Percentiles rank a stretch among this genome's conserved stretches.
Conservation (phyloP, 2,113 vertebrate species). For the Takifugu flavidus region DNA sequence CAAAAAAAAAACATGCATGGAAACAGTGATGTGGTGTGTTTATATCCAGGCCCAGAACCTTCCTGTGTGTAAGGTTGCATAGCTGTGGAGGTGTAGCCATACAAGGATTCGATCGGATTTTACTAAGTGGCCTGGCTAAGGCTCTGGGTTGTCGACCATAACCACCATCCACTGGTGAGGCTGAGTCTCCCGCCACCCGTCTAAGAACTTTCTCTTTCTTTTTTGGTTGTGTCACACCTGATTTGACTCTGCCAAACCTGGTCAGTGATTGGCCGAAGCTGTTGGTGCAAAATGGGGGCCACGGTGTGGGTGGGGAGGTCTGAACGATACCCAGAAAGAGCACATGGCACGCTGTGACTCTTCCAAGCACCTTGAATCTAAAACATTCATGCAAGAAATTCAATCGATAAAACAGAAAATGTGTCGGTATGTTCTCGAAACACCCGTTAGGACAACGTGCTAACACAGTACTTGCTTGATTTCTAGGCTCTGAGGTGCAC, state of each 20-base stretch:
- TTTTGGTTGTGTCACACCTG: slow-evolving; percentile 60
- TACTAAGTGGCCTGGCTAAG: slow-evolving; percentile 32
- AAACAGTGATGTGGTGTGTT: slow-evolving; percentile 54
- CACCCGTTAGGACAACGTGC: slow-evolving; percentile 27
- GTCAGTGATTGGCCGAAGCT: slow-evolving; percentile 46
- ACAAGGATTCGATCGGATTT: slow-evolving; percentile 30
- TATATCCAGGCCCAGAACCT: slow-evolving; percentile 43
- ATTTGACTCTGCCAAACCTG: slow-evolving; percentile 55
- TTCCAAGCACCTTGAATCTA: slow-evolving; percentile 26
- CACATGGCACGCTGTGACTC: not conserved
- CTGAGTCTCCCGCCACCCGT: not conserved
- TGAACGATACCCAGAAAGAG: not conserved
- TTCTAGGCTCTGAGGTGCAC: slow-evolving; percentile 19
- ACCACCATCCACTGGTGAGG: not conserved
- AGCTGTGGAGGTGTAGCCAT: slow-evolving; percentile 55
- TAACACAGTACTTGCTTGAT: slow-evolving; percentile 25
- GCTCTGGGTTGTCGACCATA: slow-evolving; percentile 37
- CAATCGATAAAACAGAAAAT: slow-evolving; percentile 29
- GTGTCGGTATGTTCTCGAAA: slow-evolving; percentile 30
- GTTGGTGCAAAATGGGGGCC: slow-evolving; percentile 10
- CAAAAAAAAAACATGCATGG: slow-evolving; percentile 6
- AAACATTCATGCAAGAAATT: slow-evolving; percentile 56
- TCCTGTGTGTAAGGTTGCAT: slow-evolving; percentile 46
- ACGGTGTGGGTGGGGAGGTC: not conserved
- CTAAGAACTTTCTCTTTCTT: not conserved